Evolutionary conservation across 2,888 invertebrate genomes (phyloP), one percentile per base, ranked within the genome.

Genomic region (Synanthedon formicaeformis): DNA sequence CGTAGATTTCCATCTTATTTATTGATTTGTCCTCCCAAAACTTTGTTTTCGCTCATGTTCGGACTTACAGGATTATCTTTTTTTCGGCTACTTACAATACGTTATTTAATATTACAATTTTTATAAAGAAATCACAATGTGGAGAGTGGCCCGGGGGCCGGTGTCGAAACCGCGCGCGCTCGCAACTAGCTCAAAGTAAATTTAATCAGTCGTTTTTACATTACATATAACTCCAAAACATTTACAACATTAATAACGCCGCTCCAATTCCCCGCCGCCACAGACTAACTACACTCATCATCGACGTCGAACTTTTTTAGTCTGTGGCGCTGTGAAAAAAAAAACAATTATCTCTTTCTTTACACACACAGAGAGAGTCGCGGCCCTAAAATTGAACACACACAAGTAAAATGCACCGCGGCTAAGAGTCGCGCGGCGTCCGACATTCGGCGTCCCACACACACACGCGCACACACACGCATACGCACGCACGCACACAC

Each of bases 91-190:
- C 85, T 85, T 86, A 84, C 75, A 83, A 73, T 74, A 84, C 80
- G 80, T 81, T 83, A 82, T 79, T 16, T 84, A 69, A 59, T 57
- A 58, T 59, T 60, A 60, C 56, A 58, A 76, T 73, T 79, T 23
- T 53, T 85, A 85, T 83, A 85, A 83, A 85, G 84, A 87, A 87
- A 87, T 87, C 86, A 87, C 86, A 87, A 78, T 80, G 76, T 75
- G 71, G 78, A 70, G 71, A 59, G 64, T 40, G 64, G 69, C 64
- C 64, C 62, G 63, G 66, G 65, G 67, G 67, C 69, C 72, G 69
- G 65, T 69, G 71, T 34, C 34, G 34, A 34, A 34, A 34, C 67
- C 66, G 67, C 67, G 63, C 62, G 62, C 65, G 61, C 66, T 58
- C 64, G 59, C 64, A 60, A 64, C 64, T 61, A 65, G 65, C 69